A percentile compares a stretch with the other conserved stretches of the same genome.
phyloP scores from a whole-genome alignment of 2,888 invertebrate species.

The Aromia moschata region DNA sequence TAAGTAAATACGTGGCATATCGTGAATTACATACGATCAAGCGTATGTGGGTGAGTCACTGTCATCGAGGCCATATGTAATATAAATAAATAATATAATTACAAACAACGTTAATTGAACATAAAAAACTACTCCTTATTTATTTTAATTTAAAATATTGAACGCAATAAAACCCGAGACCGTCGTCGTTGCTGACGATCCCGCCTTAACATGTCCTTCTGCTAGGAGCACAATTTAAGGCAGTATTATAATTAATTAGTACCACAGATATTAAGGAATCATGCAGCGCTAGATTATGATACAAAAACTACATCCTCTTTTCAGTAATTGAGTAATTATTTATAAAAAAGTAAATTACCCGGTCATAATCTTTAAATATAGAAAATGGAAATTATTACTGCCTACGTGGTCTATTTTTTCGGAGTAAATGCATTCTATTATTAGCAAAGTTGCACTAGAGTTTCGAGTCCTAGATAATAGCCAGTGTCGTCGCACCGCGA shows the following conservation, averaged over 20 bases:
- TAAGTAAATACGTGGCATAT: constrained; percentile 18
- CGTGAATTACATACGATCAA: constrained; percentile 29
- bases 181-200: constrained; percentile 7
- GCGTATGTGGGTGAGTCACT: constrained; percentile 24
- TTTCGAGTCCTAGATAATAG: no score
- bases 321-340: constrained; percentile 39
- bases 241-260: constrained; percentile 15
- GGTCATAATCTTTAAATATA: constrained; percentile 41
- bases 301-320: constrained; percentile 40
- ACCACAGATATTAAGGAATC: constrained; percentile 13
- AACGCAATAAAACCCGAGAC: constrained; percentile 22
- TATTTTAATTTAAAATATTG: constrained; percentile 32
- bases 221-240: constrained; percentile 7
- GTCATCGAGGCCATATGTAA: constrained; percentile 27
- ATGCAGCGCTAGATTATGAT: constrained; percentile 34
- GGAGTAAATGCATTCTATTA: no score
- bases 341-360: constrained; percentile 40
- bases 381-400: constrained; percentile 32
- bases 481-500: no score
- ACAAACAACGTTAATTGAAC: constrained; percentile 30
- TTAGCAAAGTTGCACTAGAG: no score
- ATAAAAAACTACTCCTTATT: constrained; percentile 28
- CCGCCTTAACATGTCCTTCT: neutral
- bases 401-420: constrained; percentile 21
- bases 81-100: constrained; percentile 32